phyloP scores from a whole-genome alignment of 2,888 invertebrate genomes.

The Melinaea marsaeus region DNA sequence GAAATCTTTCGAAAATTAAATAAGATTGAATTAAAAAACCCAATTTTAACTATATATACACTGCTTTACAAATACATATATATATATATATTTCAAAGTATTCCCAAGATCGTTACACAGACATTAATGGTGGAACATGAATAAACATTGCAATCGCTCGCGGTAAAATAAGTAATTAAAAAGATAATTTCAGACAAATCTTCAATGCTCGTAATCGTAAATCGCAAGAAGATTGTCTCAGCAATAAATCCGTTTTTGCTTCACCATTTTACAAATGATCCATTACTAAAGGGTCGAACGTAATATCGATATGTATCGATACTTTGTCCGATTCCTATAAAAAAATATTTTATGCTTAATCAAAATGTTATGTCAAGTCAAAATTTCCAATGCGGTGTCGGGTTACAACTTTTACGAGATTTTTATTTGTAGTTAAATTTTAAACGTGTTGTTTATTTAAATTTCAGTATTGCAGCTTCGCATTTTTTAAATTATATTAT shows the following conservation, averaged over 20 bases:
- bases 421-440: conserved; percentile 23
- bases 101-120: conserved; percentile 10
- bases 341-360: conserved; percentile 20
- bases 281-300: conserved; percentile 14
- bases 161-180: conserved; percentile 60
- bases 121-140: conserved; percentile 24
- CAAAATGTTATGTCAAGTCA: conserved; percentile 18
- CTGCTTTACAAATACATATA: background rate
- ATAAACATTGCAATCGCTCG: conserved; percentile 46
- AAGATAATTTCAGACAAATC: conserved; percentile 52
- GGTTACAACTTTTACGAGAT: conserved; percentile 21
- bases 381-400: conserved; percentile 16
- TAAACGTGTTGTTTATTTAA: conserved; percentile 11
- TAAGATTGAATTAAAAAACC: no score
- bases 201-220: conserved; percentile 53
- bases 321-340: conserved; percentile 7
- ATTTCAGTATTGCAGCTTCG: background rate
- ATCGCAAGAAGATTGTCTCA: conserved; percentile 38
- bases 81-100: background rate
- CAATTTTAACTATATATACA: no score
- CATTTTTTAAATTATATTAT: no score
- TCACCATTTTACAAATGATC: conserved; percentile 21
- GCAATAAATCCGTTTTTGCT: conserved; percentile 29
- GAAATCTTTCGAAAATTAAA: no score
- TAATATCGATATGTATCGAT: conserved; percentile 22